Percentiles rank a stretch among this genome's conserved stretches.
These are phyloP conservation scores for Caenorhabditis wallacei DNA, from an alignment of 2,888 invertebrate species.

Conservation along the genomic window DNA sequence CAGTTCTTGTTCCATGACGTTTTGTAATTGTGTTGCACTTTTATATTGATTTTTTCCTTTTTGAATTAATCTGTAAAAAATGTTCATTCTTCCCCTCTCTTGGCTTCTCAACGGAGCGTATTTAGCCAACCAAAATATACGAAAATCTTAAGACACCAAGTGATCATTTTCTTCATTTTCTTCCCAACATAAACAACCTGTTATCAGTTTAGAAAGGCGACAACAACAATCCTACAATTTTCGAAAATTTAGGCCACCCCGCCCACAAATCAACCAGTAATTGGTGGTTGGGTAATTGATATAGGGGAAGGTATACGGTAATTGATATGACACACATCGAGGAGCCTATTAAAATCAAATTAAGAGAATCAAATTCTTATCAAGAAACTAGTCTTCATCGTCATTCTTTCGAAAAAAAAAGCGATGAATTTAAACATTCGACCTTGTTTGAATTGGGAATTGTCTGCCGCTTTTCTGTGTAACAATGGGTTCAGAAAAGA, in stretches of 20 bases:
- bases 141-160: not conserved
- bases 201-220: conserved; percentile 1
- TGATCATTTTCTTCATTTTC: not conserved
- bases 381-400: conserved; percentile 9
- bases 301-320: conserved; percentile 19
- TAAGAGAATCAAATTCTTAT: conserved; percentile 12
- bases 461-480: conserved; percentile 23
- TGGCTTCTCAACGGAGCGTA: not conserved
- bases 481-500: conserved; percentile 34
- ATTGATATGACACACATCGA: conserved; percentile 9
- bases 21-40: conserved; percentile 5
- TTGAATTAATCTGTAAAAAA: too few species aligned
- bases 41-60: too few species aligned
- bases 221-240: conserved; percentile 5
- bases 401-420: conserved; percentile 19
- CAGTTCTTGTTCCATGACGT: conserved; percentile 36
- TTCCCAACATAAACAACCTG: not conserved
- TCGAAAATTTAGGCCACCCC: not conserved
- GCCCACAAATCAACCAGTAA: conserved; percentile 5
- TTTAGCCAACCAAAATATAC: not conserved
- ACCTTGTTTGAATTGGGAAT: conserved; percentile 37
- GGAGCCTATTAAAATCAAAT: conserved; percentile 33
- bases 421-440: conserved; percentile 17
- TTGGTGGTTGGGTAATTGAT: conserved; percentile 17
- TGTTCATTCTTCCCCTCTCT: not conserved